Percentiles rank a stretch among this genome's conserved stretches.
Conservation (phyloP, 2,113 vertebrate genomes). For the Clinocottus analis region DNA sequence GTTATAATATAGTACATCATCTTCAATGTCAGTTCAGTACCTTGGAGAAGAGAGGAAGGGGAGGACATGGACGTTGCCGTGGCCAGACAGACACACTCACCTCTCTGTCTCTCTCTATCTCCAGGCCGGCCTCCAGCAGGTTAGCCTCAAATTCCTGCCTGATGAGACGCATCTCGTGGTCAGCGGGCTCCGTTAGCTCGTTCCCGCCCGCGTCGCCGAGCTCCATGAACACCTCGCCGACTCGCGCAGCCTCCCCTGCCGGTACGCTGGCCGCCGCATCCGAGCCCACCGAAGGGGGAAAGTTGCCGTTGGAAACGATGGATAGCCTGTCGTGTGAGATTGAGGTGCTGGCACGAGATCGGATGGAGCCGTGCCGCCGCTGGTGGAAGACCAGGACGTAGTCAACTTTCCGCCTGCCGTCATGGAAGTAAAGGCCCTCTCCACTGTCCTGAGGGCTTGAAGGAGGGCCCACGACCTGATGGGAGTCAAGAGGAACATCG, state of each 20-base stretch:
- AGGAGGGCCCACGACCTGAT: conserved; percentile 64
- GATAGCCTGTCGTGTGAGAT: conserved; percentile 72
- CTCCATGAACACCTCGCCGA: conserved; percentile 74
- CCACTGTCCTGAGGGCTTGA: conserved; percentile 58
- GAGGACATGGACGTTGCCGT: neutral
- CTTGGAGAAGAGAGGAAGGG: neutral
- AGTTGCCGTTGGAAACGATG: conserved; percentile 88
- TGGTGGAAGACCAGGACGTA: conserved; percentile 93
- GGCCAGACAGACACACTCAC: conserved; percentile 59
- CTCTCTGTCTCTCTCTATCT: conserved; percentile 91
- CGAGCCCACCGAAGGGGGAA: conserved; percentile 60
- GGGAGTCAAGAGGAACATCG: neutral
- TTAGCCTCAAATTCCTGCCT: conserved; percentile 92
- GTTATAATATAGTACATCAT: neutral
- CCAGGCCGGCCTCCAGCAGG: conserved; percentile 90
- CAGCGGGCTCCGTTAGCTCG: conserved; percentile 79
- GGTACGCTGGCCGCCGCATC: conserved; percentile 47
- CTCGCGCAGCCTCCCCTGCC: conserved; percentile 46
- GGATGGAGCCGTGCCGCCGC: conserved; percentile 75
- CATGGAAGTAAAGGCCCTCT: conserved; percentile 88
- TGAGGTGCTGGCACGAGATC: neutral
- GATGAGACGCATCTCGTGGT: conserved; percentile 88
- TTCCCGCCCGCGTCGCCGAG: conserved; percentile 58
- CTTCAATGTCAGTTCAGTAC: neutral
- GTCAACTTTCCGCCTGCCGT: conserved; percentile 93